A percentile compares a stretch with the other conserved stretches of the same genome.
Evolutionary conservation across 53 echinoderm and acorn worm species (phyloP).

Genomic region (Zoroaster sp.): DNA sequence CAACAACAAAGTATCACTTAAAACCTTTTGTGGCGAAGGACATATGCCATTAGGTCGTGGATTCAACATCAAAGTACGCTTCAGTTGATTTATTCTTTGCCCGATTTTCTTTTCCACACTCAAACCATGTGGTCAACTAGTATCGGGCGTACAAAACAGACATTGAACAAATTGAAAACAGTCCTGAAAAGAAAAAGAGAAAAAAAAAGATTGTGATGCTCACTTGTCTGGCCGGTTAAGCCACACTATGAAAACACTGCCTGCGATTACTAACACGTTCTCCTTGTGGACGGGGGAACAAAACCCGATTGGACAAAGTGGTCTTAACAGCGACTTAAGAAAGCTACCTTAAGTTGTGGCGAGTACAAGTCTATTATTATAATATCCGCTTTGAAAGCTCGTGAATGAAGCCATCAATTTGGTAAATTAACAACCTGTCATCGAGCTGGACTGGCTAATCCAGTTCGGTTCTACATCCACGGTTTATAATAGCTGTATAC

Average conservation of each 20-base stretch:
- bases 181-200: neutral
- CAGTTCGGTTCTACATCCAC: neutral
- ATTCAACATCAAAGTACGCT: neutral
- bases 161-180: neutral
- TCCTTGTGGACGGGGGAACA: slow-evolving; percentile 4
- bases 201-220: slow-evolving; percentile 6
- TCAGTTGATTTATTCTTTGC: neutral
- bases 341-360: slow-evolving; percentile 13
- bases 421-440: slow-evolving; percentile 18
- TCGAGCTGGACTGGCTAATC: neutral
- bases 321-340: slow-evolving; percentile 11
- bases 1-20: slow-evolving; percentile 9
- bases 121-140: neutral
- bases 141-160: slow-evolving; percentile 19
- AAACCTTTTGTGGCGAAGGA: neutral
- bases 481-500: neutral
- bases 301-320: slow-evolving; percentile 13
- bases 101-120: neutral
- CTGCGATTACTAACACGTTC: slow-evolving; percentile 30
- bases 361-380: neutral
- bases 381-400: slow-evolving; percentile 16
- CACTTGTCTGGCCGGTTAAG: neutral
- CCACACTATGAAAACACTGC: neutral
- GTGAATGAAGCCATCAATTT: slow-evolving; percentile 20
- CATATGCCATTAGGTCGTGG: slow-evolving; percentile 15